Evolutionary conservation across 2,113 vertebrate genomes (phyloP).

Genomic region (Notiomystis cincta): DNA sequence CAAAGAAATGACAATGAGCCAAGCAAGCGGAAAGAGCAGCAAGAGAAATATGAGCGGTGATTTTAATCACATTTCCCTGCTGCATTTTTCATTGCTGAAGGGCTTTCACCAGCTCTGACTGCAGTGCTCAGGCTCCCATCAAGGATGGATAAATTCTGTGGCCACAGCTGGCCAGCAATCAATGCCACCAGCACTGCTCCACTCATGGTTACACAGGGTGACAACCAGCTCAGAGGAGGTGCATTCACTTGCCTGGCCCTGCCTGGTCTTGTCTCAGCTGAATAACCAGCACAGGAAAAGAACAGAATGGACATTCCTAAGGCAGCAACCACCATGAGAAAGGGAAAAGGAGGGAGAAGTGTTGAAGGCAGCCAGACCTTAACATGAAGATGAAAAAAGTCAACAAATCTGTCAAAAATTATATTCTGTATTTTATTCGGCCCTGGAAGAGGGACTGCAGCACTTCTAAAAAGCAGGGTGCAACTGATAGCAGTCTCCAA

Average conservation of each 20-base stretch:
- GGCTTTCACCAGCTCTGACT: background rate
- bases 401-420: background rate
- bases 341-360: background rate
- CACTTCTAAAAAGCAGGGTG: background rate
- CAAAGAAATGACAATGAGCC: background rate
- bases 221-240: background rate
- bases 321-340: background rate
- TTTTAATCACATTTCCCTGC: background rate
- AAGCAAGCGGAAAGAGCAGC: background rate
- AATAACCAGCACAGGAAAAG: background rate
- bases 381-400: background rate
- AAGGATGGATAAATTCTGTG: background rate
- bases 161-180: background rate
- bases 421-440: background rate
- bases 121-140: rapidly evolving
- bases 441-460: background rate
- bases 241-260: background rate
- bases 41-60: background rate
- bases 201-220: background rate
- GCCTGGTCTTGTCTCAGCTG: background rate
- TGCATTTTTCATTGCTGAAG: background rate
- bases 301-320: background rate
- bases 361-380: background rate
- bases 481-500: background rate
- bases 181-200: background rate